These are phyloP conservation scores for Clarias magur DNA, from an alignment of 2,113 vertebrate genomes.

Conservation along the genomic window DNA sequence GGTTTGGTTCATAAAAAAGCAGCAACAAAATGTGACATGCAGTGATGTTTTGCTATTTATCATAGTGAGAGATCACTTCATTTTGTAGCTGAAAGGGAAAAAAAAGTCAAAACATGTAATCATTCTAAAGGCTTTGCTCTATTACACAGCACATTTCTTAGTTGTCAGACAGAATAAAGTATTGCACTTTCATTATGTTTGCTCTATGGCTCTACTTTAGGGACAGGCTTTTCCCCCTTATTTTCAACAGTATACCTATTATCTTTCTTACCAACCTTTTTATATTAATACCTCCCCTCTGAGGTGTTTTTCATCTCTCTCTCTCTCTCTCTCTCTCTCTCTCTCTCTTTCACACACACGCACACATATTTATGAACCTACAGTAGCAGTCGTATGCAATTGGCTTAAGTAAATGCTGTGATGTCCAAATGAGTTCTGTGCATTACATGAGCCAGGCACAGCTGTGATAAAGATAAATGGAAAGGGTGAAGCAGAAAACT, in stretches of 20 bases:
- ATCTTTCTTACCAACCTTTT: constrained; percentile 27
- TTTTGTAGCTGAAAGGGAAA: constrained; percentile 61
- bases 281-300: background rate
- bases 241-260: constrained; percentile 35
- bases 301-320: background rate
- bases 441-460: constrained; percentile 13
- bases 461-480: constrained; percentile 47
- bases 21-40: constrained; percentile 55
- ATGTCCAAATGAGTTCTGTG: constrained; percentile 35
- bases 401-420: constrained; percentile 42
- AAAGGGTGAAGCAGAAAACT: constrained; percentile 40
- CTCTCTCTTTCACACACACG: background rate
- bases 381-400: background rate
- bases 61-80: constrained; percentile 64
- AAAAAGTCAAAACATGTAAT: constrained; percentile 60
- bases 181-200: constrained; percentile 49
- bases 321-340: constrained; percentile 9
- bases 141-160: constrained; percentile 46
- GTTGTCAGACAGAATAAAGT: constrained; percentile 54
- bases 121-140: constrained; percentile 54
- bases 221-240: constrained; percentile 48
- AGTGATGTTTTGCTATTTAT: constrained; percentile 61
- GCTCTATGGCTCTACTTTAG: constrained; percentile 38
- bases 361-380: constrained; percentile 37
- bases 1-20: background rate